Base-by-base conservation (phyloP, 2,797 vertebrate genomes). In the Rhodeus uyekii region DNA sequence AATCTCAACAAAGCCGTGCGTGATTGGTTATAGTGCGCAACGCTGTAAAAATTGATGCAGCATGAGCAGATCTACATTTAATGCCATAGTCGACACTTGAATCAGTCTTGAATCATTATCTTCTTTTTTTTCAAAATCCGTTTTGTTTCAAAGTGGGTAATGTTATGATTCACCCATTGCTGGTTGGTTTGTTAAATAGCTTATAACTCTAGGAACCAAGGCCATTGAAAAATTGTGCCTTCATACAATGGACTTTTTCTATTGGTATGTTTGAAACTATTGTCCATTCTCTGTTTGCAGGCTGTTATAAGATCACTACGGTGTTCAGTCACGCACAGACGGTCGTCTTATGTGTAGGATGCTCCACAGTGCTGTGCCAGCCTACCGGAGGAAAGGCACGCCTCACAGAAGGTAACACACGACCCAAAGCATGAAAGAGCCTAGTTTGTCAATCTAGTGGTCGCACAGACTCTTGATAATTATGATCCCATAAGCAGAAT, bases 281-380 rank as follows among this genome's bases (percentile, higher is more conserved):
- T 55, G 13, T 7, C 10, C 7, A 7, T 22, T 73, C 13, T 68
- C 9, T 76, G 27, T 63, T 58, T 82, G 0, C 87, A 99, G 97
- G 97, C 90, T 99, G 98, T 94, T 99, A 98, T 93, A 99, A 98
- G 94, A 99, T 99, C 89, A 99, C 97, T 76, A 99, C 97, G 0
- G 98, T 99, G 86, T 99, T 99, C 94, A 99, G 98, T 92, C 98
- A 99, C 2, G 97, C 97, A 80, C 97, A 99, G 93, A 99, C 97
- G 0, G 97, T 98, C 14, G 97, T 98, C 87, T 93, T 99, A 87
- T 98, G 97, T 88, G 96, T 99, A 8, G 97, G 96, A 44, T 98
- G 96, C 87, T 98, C 97, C n/a, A 98, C 97, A 74, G 96, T 99
- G 86, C 87, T 99, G 86, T 99, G 98, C 90, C 97, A 99, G 92